Conservation (phyloP, 2,888 invertebrate species). For the Sycophila texana region DNA sequence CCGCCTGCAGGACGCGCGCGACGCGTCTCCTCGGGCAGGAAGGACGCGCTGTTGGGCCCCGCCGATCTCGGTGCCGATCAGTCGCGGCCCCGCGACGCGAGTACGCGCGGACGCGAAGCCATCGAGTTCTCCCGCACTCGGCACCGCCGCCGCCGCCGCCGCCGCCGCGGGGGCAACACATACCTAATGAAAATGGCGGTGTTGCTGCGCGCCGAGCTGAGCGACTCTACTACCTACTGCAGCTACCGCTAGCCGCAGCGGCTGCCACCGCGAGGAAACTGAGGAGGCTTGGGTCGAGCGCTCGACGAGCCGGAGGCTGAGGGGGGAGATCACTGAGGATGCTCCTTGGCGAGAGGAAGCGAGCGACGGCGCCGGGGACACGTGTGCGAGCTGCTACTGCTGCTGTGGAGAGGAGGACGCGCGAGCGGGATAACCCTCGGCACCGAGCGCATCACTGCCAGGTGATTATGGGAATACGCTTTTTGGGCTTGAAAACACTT, state of each 20-base stretch:
- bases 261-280: conserved; percentile 6
- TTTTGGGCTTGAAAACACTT: too few species aligned
- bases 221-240: conserved; percentile 39
- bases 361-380: conserved; percentile 48
- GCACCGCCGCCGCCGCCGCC: conserved; percentile 10
- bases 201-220: conserved; percentile 64
- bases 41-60: too few species aligned
- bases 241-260: conserved; percentile 17
- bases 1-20: neutral
- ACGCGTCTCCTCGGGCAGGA: neutral
- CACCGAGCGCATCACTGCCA: conserved; percentile 32
- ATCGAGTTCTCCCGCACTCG: conserved; percentile 3
- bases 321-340: conserved; percentile 39
- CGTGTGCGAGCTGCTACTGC: conserved; percentile 42
- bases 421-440: conserved; percentile 4
- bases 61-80: too few species aligned
- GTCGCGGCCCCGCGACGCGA: neutral
- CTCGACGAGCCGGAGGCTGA: neutral
- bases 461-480: conserved; percentile 13
- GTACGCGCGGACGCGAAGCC: neutral
- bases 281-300: neutral
- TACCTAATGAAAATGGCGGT: conserved; percentile 73
- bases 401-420: conserved; percentile 40
- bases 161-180: conserved; percentile 59
- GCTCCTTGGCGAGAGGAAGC: conserved; percentile 33